A percentile compares a stretch with the other conserved stretches of the same genome.
Evolutionary conservation across 2,888 invertebrate genomes (phyloP).

Genomic region (Chloroclystis v-ata): DNA sequence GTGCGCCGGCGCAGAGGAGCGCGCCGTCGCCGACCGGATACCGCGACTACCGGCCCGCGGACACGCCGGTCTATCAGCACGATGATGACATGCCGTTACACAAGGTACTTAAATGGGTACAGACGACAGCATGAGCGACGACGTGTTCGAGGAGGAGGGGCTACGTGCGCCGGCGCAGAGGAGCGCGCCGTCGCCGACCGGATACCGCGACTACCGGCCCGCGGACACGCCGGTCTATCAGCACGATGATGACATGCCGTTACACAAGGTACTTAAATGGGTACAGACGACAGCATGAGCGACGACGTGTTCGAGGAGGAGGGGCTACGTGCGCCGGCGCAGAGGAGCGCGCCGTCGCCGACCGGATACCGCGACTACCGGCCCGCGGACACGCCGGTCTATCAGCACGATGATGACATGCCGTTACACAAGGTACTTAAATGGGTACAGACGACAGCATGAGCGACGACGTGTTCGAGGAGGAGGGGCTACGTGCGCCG

Average conservation of each 20-base stretch:
- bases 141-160: no score
- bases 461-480: no score
- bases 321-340: no score
- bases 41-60: conserved; percentile 85
- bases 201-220: conserved; percentile 87
- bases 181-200: conserved; percentile 84
- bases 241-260: conserved; percentile 75
- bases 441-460: conserved; percentile 68
- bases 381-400: conserved; percentile 82
- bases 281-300: conserved; percentile 52
- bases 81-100: conserved; percentile 80
- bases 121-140: conserved; percentile 36
- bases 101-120: conserved; percentile 82
- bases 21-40: conserved; percentile 89
- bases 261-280: conserved; percentile 84
- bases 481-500: no score
- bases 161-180: no score
- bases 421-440: conserved; percentile 83
- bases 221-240: conserved; percentile 81
- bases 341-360: conserved; percentile 82
- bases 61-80: conserved; percentile 79
- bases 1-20: no score
- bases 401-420: conserved; percentile 73
- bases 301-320: no score
- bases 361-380: conserved; percentile 89